Percentiles rank a stretch among this genome's conserved stretches.
Conservation (phyloP, 2,797 vertebrate species). For the Sardinella longiceps region DNA sequence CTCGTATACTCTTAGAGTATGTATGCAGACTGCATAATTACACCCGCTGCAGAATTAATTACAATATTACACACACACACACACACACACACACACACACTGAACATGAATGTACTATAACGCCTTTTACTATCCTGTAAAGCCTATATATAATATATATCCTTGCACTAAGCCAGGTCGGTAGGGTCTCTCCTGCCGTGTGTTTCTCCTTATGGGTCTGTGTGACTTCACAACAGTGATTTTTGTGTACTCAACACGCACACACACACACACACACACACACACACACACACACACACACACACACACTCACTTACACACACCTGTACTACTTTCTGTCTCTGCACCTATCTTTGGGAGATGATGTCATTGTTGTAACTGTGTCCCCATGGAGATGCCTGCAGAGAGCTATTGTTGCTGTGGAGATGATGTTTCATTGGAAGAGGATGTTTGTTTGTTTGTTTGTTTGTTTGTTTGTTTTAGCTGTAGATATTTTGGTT, state of each 20-base stretch:
- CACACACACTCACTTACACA: background rate
- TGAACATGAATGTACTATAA: constrained; percentile 26
- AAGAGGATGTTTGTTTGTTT: constrained; percentile 41
- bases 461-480: constrained; percentile 42
- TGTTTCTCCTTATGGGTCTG: background rate
- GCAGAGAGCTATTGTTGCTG: background rate
- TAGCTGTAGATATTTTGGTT: constrained; percentile 51
- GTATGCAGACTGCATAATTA: background rate
- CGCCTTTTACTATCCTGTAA: constrained; percentile 11
- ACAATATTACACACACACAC: background rate
- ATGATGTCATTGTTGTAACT: constrained; percentile 8
- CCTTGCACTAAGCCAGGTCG: constrained; percentile 7
- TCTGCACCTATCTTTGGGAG: constrained; percentile 16
- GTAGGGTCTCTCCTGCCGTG: background rate
- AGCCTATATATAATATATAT: background rate
- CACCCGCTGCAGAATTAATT: background rate
- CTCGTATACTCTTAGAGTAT: constrained; percentile 4
- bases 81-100: constrained; percentile 8
- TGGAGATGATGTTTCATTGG: constrained; percentile 4
- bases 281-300: background rate
- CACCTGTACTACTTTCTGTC: background rate
- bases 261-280: background rate
- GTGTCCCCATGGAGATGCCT: constrained; percentile 9
- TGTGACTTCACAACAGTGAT: background rate
- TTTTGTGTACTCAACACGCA: background rate